These are phyloP conservation scores for Caretta caretta DNA, from an alignment of 2,113 vertebrate species.

Conservation along the genomic window DNA sequence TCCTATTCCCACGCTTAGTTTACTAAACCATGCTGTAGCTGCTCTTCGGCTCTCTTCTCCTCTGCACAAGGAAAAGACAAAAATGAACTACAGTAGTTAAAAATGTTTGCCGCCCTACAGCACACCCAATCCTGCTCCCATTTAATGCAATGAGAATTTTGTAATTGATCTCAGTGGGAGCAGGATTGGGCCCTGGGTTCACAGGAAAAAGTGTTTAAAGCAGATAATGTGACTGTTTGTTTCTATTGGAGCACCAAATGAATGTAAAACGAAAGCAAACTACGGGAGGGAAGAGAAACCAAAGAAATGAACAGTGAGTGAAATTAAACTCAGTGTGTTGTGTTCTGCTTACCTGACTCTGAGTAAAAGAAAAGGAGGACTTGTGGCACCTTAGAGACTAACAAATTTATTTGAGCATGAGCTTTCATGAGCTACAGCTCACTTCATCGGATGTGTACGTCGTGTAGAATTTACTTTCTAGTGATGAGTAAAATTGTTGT, in stretches of 20 bases:
- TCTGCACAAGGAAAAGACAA: neutral
- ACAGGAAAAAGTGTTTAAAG: neutral
- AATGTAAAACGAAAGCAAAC: neutral
- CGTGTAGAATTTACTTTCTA: neutral
- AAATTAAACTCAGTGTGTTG: neutral
- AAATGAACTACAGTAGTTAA: neutral
- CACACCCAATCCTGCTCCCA: neutral
- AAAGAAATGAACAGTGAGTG: neutral
- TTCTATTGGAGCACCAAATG: neutral
- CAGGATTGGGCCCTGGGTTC: neutral
- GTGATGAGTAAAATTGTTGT: neutral
- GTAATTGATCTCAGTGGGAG: neutral
- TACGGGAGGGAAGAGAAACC: neutral
- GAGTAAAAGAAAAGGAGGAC: neutral
- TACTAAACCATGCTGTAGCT: neutral
- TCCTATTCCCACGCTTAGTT: neutral
- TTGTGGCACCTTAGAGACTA: too few relatives aligned
- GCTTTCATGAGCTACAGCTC: too few relatives aligned
- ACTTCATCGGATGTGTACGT: neutral
- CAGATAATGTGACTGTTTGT: neutral
- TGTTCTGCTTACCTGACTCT: neutral
- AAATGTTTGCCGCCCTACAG: neutral
- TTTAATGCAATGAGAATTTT: rapidly evolving
- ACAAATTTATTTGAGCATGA: too few relatives aligned
- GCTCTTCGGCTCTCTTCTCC: neutral